phyloP scores from a whole-genome alignment of 2,888 invertebrate species.

The Muscina levida region DNA sequence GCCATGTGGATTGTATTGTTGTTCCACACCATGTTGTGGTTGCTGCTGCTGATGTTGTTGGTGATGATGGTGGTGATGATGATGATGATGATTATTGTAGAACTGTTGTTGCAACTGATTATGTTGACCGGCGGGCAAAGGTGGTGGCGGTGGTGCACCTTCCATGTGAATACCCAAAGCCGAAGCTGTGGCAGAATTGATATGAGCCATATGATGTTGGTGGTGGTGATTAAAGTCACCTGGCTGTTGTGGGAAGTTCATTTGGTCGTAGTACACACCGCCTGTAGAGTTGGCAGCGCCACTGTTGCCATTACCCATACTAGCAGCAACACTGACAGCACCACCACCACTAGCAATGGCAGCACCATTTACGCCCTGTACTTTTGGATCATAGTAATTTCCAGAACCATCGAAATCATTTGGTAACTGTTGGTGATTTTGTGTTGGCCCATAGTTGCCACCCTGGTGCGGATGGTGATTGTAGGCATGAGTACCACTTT shows the following conservation, averaged over 20 bases:
- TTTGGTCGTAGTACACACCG: slow-evolving; percentile 76
- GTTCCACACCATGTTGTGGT: slow-evolving; percentile 36
- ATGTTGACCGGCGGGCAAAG: slow-evolving; percentile 81
- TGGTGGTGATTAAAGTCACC: slow-evolving; percentile 62
- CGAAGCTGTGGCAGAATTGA: slow-evolving; percentile 68
- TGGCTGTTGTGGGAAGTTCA: slow-evolving; percentile 64
- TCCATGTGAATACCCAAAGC: slow-evolving; percentile 77
- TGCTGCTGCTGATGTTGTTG: slow-evolving; percentile 33
- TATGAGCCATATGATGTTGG: slow-evolving; percentile 59
- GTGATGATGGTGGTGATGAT: slow-evolving; percentile 64
- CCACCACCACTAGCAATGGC: neutral
- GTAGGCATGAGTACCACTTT: slow-evolving; percentile 68
- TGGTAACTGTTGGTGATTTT: slow-evolving; percentile 67
- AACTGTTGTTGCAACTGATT: slow-evolving; percentile 81
- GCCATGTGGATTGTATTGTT: slow-evolving; percentile 50
- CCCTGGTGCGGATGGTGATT: slow-evolving; percentile 70
- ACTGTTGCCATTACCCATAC: neutral
- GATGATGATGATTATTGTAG: slow-evolving; percentile 79
- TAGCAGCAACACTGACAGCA: slow-evolving; percentile 8
- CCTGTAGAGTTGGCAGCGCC: neutral
- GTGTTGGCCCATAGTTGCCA: slow-evolving; percentile 70
- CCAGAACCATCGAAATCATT: slow-evolving; percentile 75
- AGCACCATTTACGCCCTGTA: slow-evolving; percentile 68
- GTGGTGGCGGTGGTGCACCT: slow-evolving; percentile 81
- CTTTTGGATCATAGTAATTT: slow-evolving; percentile 77